These are phyloP conservation scores for Typhlichthys subterraneus DNA, from an alignment of 2,797 vertebrate genomes.

Conservation along the genomic window DNA sequence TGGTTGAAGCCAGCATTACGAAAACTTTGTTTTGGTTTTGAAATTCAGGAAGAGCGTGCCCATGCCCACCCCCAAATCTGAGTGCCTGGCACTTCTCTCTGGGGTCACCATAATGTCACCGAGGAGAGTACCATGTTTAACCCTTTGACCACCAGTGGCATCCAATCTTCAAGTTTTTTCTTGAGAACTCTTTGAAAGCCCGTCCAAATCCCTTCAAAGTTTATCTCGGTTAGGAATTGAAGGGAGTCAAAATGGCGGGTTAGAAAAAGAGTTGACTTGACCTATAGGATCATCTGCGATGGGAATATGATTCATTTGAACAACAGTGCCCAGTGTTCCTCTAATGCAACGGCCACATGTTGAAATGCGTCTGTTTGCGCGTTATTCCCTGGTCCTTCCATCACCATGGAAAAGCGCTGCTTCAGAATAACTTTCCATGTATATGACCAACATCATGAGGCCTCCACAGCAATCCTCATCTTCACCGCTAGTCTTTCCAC, in stretches of 20 bases:
- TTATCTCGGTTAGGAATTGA: too few species aligned
- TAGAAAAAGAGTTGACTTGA: slow-evolving; percentile 18
- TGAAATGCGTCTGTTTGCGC: slow-evolving; percentile 34
- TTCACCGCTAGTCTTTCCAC: slow-evolving; percentile 65
- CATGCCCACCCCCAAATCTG: too few species aligned
- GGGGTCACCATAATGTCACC: too few species aligned
- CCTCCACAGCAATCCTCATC: slow-evolving; percentile 49
- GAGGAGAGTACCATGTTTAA: too few species aligned
- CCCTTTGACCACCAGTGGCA: too few species aligned
- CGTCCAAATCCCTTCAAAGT: too few species aligned
- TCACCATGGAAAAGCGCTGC: slow-evolving; percentile 63
- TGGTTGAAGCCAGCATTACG: too few species aligned
- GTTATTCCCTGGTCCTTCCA: slow-evolving; percentile 67
- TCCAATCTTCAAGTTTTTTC: too few species aligned
- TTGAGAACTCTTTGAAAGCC: too few species aligned
- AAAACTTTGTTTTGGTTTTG: too few species aligned
- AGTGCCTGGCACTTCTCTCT: too few species aligned
- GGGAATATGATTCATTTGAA: slow-evolving; percentile 39
- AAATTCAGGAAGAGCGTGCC: too few species aligned
- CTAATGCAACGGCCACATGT: slow-evolving; percentile 24
- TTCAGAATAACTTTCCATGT: slow-evolving; percentile 64
- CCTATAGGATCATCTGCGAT: slow-evolving; percentile 15
- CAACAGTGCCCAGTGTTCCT: slow-evolving; percentile 52
- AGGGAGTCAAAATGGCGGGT: background rate
- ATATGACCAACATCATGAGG: slow-evolving; percentile 65